Percentiles rank a stretch among this genome's conserved stretches.
Evolutionary conservation across 1,140 invertebrate species (phyloP).

Genomic region (Oscheius sp.): DNA sequence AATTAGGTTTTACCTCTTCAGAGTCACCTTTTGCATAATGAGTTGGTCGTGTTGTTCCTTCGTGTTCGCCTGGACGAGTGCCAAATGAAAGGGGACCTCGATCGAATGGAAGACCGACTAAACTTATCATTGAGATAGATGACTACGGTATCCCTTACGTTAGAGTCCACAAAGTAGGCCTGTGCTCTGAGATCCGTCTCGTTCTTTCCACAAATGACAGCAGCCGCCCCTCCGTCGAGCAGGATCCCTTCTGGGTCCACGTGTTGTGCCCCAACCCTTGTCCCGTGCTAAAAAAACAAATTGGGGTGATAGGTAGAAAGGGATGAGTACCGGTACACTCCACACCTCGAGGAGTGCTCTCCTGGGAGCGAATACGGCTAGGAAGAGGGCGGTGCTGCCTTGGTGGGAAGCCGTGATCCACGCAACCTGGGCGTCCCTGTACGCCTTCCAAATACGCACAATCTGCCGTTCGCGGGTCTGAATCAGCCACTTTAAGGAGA

Average conservation of each 20-base stretch:
- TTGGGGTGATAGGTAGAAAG: neutral
- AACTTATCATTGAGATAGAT: neutral
- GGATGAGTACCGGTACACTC: constrained; percentile 9
- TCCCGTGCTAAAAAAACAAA: constrained; percentile 1
- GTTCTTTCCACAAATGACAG: neutral
- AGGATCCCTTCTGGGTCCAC: constrained; percentile 5
- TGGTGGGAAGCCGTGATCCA: constrained; percentile 10
- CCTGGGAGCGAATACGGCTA: constrained; percentile 20
- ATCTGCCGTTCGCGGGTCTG: constrained; percentile 12
- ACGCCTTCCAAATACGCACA: constrained; percentile 14
- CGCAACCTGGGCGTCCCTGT: constrained; percentile 17
- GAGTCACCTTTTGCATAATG: neutral
- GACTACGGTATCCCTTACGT: neutral
- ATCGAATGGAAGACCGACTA: neutral
- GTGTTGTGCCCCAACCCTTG: neutral
- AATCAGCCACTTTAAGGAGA: neutral
- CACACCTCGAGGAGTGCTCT: constrained; percentile 27
- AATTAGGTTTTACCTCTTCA: too few species aligned
- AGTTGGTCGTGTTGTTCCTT: constrained; percentile 9
- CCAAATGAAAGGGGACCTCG: neutral
- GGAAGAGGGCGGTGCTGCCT: neutral
- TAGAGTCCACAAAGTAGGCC: neutral
- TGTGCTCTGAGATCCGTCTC: neutral
- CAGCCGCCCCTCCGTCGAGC: neutral
- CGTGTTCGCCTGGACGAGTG: neutral